Percentiles rank a stretch among this genome's conserved stretches.
Conservation (phyloP, 2,888 invertebrate species). For the Nymphalis urticae region DNA sequence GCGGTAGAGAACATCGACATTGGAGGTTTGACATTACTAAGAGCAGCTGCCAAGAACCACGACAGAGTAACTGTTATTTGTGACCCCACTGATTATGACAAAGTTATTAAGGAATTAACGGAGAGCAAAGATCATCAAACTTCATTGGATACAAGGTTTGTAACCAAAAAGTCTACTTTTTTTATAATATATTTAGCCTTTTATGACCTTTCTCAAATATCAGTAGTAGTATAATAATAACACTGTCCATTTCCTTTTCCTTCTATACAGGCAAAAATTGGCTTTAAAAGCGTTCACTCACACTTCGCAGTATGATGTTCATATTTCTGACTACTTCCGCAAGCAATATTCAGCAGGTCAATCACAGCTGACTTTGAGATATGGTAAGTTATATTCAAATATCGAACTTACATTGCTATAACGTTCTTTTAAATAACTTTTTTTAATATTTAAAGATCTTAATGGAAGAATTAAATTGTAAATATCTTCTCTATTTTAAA, state of each 20-base stretch:
- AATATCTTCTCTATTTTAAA: too few species aligned
- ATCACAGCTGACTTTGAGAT: slow-evolving; percentile 92
- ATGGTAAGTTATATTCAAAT: slow-evolving; percentile 81
- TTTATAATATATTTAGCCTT: not conserved
- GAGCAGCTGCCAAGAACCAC: slow-evolving; percentile 99
- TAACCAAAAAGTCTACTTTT: slow-evolving; percentile 5
- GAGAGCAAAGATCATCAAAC: slow-evolving; percentile 85
- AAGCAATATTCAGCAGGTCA: slow-evolving; percentile 90
- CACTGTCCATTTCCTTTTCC: slow-evolving; percentile 5
- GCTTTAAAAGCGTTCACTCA: slow-evolving; percentile 97
- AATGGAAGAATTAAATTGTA: slow-evolving; percentile 85
- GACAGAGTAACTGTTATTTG: slow-evolving; percentile 95
- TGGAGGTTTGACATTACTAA: slow-evolving; percentile 95
- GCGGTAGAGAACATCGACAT: slow-evolving; percentile 99
- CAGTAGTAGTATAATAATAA: too few species aligned
- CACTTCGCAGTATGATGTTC: slow-evolving; percentile 96
- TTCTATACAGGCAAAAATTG: slow-evolving; percentile 84
- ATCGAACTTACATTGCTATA: too few species aligned
- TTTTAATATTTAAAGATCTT: too few species aligned
- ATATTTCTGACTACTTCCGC: slow-evolving; percentile 97
- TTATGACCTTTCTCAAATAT: too few species aligned
- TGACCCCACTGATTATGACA: slow-evolving; percentile 93
- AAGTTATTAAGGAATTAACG: slow-evolving; percentile 87
- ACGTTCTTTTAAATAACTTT: too few species aligned
- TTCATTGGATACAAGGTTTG: slow-evolving; percentile 85